phyloP scores from a whole-genome alignment of 2,797 vertebrate species.

The Cyclura pinguis region DNA sequence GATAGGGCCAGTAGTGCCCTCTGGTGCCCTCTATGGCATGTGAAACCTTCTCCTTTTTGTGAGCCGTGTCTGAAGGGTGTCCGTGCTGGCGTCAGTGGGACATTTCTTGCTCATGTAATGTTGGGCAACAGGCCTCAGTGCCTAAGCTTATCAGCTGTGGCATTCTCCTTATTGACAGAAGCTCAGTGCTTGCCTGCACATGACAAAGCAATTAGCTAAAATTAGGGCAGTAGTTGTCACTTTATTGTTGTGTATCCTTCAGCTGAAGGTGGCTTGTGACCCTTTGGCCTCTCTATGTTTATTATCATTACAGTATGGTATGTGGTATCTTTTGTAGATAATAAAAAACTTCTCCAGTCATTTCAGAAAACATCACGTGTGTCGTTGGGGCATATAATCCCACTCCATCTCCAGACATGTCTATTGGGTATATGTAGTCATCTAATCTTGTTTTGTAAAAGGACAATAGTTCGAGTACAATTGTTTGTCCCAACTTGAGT shows the following conservation, averaged over 20 bases:
- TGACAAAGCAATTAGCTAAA: slow-evolving; percentile 17
- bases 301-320: not conserved
- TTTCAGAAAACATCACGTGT: not conserved
- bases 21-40: not conserved
- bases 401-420: not conserved
- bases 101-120: not conserved
- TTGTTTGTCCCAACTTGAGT: not conserved
- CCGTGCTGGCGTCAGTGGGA: not conserved
- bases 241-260: slow-evolving; percentile 12
- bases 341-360: not conserved
- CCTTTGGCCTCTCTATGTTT: slow-evolving; percentile 10
- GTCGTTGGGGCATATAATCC: not conserved
- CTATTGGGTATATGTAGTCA: not conserved
- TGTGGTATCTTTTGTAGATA: not conserved
- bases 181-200: slow-evolving; percentile 41
- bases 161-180: slow-evolving; percentile 55
- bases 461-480: too few species aligned
- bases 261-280: slow-evolving; percentile 21
- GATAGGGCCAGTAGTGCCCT: too few species aligned
- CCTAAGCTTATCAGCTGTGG: slow-evolving; percentile 28
- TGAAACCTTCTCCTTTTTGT: not conserved
- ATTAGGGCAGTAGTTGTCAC: slow-evolving; percentile 26
- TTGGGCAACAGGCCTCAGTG: not conserved
- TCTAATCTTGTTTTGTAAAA: not conserved
- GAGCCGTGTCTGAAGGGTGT: not conserved